Conservation (phyloP, 2,113 vertebrate species). For the Jaculus jaculus region DNA sequence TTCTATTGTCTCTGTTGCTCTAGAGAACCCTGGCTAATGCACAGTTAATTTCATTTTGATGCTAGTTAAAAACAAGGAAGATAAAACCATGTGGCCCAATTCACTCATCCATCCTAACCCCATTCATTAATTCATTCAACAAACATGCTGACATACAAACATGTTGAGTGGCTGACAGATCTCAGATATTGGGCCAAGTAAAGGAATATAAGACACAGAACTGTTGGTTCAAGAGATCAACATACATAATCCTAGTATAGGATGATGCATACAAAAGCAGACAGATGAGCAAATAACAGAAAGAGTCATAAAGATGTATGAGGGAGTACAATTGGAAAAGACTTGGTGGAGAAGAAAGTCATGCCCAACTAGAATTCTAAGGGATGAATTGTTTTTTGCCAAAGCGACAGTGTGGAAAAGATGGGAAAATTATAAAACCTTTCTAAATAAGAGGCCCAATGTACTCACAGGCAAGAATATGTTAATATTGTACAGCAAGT, state of each 20-base stretch:
- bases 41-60: not conserved
- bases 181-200: not conserved
- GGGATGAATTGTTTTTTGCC: not conserved
- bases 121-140: conserved; percentile 1
- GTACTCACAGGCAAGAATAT: not conserved
- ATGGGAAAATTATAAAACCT: not conserved
- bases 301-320: not conserved
- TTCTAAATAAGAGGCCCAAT: not conserved
- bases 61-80: not conserved
- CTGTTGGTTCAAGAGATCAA: not conserved
- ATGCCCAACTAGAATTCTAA: not conserved
- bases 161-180: not conserved
- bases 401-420: not conserved
- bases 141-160: no score
- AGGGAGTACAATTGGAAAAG: not conserved
- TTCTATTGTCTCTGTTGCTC: no score
- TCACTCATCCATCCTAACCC: not conserved
- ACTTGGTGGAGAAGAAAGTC: not conserved
- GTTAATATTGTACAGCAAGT: not conserved
- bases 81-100: not conserved
- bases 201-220: not conserved
- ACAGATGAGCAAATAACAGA: not conserved
- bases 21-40: no score
- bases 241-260: not conserved
- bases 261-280: not conserved